Base-by-base conservation (phyloP, 2,113 vertebrate genomes). In the Athene cunicularia region DNA sequence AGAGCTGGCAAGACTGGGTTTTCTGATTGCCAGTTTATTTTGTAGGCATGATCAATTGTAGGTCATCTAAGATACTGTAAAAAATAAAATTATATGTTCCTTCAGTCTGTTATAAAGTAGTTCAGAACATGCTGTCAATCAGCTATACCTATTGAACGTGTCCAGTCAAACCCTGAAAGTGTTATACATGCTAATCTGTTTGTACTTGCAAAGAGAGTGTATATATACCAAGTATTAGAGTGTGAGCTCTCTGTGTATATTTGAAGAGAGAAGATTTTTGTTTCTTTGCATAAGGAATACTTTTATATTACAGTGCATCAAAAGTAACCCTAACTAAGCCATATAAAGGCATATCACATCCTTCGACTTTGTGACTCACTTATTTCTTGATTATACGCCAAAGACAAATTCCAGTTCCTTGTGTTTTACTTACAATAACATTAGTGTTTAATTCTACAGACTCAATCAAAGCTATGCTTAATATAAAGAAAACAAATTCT, bases 391-490 rank as follows among this genome's bases (percentile, higher is more conserved):
- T 96, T 94, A 94, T 80, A 86, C 14, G 88, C 93, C 95, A 97
- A 96, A 93, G 76, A 77, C 74, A 95, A 96, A 98, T 95, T 95
- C 91, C 80, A 97, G 60, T 94, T 95, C 84, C 93, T 97, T 95
- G 87, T 95, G 95, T 97, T 95, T 94, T 97, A 97, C 91, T 97
- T 98, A 97, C 92, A 97, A 97, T 96, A 97, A 95, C 95, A 95
- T 94, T 92, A 96, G 92, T 94, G 85, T 96, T 98, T 98, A 98
- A 98, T 98, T 97, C 95, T 97, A 95, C 92, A 95, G 91, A 96
- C 94, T 97, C 97, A 96, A 98, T 98, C 97, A 97, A 98, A 98
- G 96, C 94, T 94, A 91, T 95, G 85, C 96, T 98, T 98, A 97
- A 97, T 97, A 97, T 95, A 98, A 98, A 97, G 96, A 97, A 97